A percentile compares a stretch with the other conserved stretches of the same genome.
Evolutionary conservation across 2,888 invertebrate genomes (phyloP).

Genomic region (Polydrusus pterygomalis): DNA sequence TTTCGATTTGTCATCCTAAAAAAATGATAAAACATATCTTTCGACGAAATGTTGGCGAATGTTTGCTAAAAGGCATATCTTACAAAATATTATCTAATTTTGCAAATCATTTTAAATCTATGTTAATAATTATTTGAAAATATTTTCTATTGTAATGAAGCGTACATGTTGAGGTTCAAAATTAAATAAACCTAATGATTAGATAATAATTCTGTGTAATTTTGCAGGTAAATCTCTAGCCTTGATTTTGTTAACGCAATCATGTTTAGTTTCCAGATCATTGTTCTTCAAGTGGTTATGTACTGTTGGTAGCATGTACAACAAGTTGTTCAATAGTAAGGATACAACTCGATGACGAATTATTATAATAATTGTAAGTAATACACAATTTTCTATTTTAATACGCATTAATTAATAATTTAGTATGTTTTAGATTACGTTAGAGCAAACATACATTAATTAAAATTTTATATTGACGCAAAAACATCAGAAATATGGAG

Average conservation of each 20-base stretch:
- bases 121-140: no score
- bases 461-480: background rate
- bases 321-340: background rate
- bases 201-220: conserved; percentile 4
- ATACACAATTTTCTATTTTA: background rate
- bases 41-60: no score
- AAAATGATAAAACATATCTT: no score
- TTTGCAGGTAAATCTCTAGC: background rate
- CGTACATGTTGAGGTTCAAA: background rate
- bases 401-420: background rate
- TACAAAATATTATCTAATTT: no score
- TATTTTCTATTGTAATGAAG: background rate
- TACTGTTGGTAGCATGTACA: background rate
- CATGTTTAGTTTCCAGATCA: background rate
- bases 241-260: background rate
- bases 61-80: no score
- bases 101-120: no score
- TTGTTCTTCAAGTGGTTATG: background rate
- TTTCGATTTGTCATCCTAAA: no score
- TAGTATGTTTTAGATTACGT: background rate
- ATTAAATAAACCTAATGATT: background rate
- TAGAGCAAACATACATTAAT: background rate
- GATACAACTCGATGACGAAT: background rate
- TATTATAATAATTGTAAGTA: background rate
- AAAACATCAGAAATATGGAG: conserved; percentile 15